Evolutionary conservation across 2,113 vertebrate genomes (phyloP), one percentile per base, ranked within the genome.

Genomic region (Neoarius graeffei): DNA sequence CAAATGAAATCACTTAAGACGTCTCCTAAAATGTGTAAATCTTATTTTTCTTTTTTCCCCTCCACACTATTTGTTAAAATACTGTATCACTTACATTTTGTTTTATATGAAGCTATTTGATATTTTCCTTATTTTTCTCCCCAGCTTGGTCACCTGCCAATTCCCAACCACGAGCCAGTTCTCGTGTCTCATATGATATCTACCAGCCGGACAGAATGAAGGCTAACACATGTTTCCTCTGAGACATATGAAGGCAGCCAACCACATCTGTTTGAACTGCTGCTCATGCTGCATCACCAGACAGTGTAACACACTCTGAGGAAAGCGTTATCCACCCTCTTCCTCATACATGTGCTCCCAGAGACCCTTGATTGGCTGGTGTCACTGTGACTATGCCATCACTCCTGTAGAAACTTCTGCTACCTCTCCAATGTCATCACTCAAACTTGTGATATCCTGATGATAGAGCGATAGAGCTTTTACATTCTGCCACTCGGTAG

Each of bases 1-100:
- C 77, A 86, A 84, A 92, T 80, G 83, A 30, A 1, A 52, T 27
- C 6, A 83, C 27, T 77, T 30, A 42, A 69, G 20, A 81, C 57
- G 48, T 81, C 7, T 57, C 6, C 77, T 79, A 27, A 27, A 17
- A 79, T 59, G 5, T 7, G 52, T 54, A 56, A 79, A 52, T 54
- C 25, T 5, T 52, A 8, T 7, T 25, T 74, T 20, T 52, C 19
- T 52, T 20, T 54, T 54, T 13, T 11, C 7, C 23, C n/a, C n/a
- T n/a, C 10, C 3, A 69, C 66, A 42, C 20, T 73, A 30, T 20
- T 69, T 15, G 30, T 35, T 17, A 35, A 30, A 69, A 35, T 71
- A 5, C 30, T 71, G 27, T 71, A 66, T 30, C 17, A 20, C 15
- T 76, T 25, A 25, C 1, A 52, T 52, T 52, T 50, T 76, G 20